Evolutionary conservation across 2,113 vertebrate genomes (phyloP), one percentile per base, ranked within the genome.

Genomic region (Bombycilla garrulus): DNA sequence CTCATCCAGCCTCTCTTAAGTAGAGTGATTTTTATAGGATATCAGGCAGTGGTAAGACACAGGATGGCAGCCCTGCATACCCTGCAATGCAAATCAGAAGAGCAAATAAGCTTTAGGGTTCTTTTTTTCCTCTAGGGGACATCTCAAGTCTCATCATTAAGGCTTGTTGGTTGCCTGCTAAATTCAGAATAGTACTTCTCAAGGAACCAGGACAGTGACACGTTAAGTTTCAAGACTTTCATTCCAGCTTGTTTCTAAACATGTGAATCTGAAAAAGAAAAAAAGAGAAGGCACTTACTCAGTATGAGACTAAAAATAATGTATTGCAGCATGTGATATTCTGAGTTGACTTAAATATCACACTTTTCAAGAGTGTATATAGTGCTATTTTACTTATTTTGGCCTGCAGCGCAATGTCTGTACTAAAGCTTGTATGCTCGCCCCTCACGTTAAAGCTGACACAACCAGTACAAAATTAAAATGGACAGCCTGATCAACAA

Each of bases 401-500:
- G 66, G 53, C 70, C 60, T 3, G 15, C 56, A 78, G 60, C 8
- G 8, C 35, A 29, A 33, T 44, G 48, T 78, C 64, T 83, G 12
- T 65, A 81, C 66, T 65, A 60, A 64, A 84, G 57, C 40, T 87
- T 62, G 8, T 38, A 44, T 15, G 29, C 33, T 88, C 1, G 0
- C 29, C 48, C 54, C 69, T 83, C 13, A 2, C 76, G 83, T 93
- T 64, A 88, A 94, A 93, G 80, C 91, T 88, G 91, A 86, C 64
- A 84, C 20, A 86, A 91, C 74, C n/a, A 44, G 92, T 67, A 90
- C 47, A 60, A 81, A 90, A 96, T 95, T 80, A 90, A 96, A 96
- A 95, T 42, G 88, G 92, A 83, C 88, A 93, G 88, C 96, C 94
- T 83, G 94, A 95, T 95, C 76, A 60, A 94, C 93, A 88, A 47